phyloP scores from a whole-genome alignment of 2,797 vertebrate species.

The Aulostomus chinensis region DNA sequence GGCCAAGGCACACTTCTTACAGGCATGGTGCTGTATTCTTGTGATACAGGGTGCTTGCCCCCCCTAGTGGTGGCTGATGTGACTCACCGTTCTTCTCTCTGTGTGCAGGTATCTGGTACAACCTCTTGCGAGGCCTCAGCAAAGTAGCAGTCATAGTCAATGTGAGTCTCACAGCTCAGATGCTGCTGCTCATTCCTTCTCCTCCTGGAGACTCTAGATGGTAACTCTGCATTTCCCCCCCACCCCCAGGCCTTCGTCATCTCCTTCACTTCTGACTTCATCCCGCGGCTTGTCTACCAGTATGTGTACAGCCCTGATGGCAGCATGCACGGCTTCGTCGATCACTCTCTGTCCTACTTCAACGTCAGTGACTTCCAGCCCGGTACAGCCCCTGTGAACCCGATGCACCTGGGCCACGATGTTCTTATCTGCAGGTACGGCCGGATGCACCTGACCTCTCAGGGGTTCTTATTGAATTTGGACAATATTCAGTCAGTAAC shows the following conservation, averaged over 20 bases:
- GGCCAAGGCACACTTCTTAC: too few species aligned
- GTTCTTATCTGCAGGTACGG: slow-evolving; percentile 91
- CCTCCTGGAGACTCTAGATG: neutral
- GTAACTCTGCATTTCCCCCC: neutral
- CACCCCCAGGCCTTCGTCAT: slow-evolving; percentile 93
- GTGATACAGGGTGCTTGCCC: slow-evolving; percentile 4
- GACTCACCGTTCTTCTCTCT: slow-evolving; percentile 1
- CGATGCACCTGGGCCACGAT: slow-evolving; percentile 84
- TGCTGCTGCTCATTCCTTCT: neutral
- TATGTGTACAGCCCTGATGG: slow-evolving; percentile 94
- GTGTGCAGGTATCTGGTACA: slow-evolving; percentile 95
- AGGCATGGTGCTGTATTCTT: too few species aligned
- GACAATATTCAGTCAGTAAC: too few species aligned
- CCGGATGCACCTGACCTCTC: too few species aligned
- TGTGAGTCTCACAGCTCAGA: slow-evolving; percentile 79
- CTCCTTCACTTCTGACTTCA: slow-evolving; percentile 97
- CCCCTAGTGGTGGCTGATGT: slow-evolving; percentile 26
- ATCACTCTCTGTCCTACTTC: slow-evolving; percentile 94
- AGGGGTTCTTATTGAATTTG: too few species aligned
- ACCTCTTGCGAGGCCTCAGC: slow-evolving; percentile 92
- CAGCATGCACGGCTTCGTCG: slow-evolving; percentile 93
- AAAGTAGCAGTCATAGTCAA: slow-evolving; percentile 98
- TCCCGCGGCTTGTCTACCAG: slow-evolving; percentile 96
- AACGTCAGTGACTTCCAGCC: slow-evolving; percentile 92
- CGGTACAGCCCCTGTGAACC: slow-evolving; percentile 83